Percentiles rank a stretch among this genome's conserved stretches.
phyloP scores from a whole-genome alignment of 2,113 vertebrate species.

The Anguilla rostrata region DNA sequence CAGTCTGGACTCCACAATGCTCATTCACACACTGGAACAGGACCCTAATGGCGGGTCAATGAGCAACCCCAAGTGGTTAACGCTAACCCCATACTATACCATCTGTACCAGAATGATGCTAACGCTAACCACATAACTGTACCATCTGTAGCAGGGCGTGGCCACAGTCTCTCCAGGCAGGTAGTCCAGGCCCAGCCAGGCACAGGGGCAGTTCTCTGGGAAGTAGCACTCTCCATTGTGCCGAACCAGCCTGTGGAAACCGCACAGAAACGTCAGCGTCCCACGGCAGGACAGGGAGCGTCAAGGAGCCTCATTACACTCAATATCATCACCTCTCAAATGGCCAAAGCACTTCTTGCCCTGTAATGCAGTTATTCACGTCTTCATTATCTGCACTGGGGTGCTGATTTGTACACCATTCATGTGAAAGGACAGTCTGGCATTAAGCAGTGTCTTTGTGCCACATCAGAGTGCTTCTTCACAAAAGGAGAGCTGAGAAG shows the following conservation, averaged over 20 bases:
- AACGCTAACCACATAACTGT: conserved; percentile 49
- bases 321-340: neutral
- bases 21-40: too few relatives aligned
- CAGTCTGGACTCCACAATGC: too few relatives aligned
- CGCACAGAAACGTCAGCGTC: conserved; percentile 11
- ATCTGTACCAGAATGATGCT: conserved; percentile 89
- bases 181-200: conserved; percentile 94
- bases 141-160: conserved; percentile 94
- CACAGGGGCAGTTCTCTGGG: conserved; percentile 93
- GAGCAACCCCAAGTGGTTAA: too few relatives aligned
- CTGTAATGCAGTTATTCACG: neutral
- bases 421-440: neutral
- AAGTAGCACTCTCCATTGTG: conserved; percentile 91
- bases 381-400: neutral
- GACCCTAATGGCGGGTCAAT: too few relatives aligned
- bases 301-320: neutral
- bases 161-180: conserved; percentile 90
- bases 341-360: neutral
- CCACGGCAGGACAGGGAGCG: neutral
- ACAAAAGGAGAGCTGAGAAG: neutral
- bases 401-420: neutral
- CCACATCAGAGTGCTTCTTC: neutral
- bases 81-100: conserved; percentile 64
- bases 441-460: neutral
- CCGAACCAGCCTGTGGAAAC: conserved; percentile 79